Base-by-base conservation (phyloP, 2,888 invertebrate genomes). In the Amphipyra tragopoginis region DNA sequence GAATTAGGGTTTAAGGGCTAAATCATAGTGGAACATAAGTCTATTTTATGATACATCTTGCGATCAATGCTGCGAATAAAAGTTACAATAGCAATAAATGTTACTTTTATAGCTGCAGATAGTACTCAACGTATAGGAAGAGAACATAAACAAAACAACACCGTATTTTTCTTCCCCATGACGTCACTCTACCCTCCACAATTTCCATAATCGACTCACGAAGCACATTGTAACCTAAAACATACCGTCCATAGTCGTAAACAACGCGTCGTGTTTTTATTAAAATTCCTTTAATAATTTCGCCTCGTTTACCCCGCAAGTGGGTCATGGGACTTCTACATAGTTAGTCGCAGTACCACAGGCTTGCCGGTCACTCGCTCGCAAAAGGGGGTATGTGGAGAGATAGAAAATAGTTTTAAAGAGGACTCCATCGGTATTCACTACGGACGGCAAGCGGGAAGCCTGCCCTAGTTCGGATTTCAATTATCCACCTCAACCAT, bases 351-450 rank as follows among this genome's bases (percentile, higher is more conserved):
- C 49, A 63, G 58, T 65, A 54, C 72, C 70, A 63, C 73, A 70
- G 43, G 64, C 64, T 69, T 56, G 74, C 60, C 72, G 81, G 82
- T 73, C 83, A 81, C 75, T 80, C 70, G 65, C 61, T 77, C 72
- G 56, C 71, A 77, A 81, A 75, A 69, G 71, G 76, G 74, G 73
- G 66, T 76, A 77, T 77, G 73, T 79, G 65, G 77, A 72, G 69
- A 81, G 83, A 83, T 83, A 83, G 86, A 80, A 85, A 89, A 88
- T 88, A 86, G 87, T 86, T 89, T 82, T 81, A 84, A 84, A 86
- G 83, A 81, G 81, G 67, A 80, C 75, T 80, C 81, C 79, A 86
- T 88, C 82, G 83, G 87, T 83, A 86, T 87, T 88, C 84, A 77
- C 81, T 73, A 67, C 81, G 77, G 80, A 72, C 71, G 65, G 70